phyloP scores from a whole-genome alignment of 2,113 vertebrate species.

The Pelusios castaneus region DNA sequence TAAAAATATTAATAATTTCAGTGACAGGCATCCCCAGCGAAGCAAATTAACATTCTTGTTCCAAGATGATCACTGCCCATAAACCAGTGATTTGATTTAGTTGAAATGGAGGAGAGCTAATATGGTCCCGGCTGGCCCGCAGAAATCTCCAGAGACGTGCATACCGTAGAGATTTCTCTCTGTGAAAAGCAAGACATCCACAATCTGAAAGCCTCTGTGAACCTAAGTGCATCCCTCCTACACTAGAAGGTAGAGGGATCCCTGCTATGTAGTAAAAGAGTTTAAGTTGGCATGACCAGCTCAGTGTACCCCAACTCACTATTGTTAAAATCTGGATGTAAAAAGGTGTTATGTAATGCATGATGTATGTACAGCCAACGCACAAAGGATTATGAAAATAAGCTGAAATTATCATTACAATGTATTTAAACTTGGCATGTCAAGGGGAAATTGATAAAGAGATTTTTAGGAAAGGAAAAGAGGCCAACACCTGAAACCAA shows the following conservation, averaged over 20 bases:
- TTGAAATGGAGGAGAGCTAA: neutral
- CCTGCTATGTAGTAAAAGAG: neutral
- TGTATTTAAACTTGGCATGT: neutral
- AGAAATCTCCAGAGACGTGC: conserved; percentile 46
- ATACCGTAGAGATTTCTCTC: conserved; percentile 36
- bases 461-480: neutral
- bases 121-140: neutral
- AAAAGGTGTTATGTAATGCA: neutral
- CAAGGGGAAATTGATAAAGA: neutral
- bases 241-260: neutral
- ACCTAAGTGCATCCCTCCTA: neutral
- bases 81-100: conserved; percentile 1
- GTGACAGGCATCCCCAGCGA: neutral
- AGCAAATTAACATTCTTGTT: conserved; percentile 52
- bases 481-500: neutral
- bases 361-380: neutral
- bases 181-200: conserved; percentile 38
- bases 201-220: conserved; percentile 29
- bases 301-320: neutral
- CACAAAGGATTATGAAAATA: neutral
- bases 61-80: conserved; percentile 23
- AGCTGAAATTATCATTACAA: neutral
- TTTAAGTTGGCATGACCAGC: neutral
- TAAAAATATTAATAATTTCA: conserved; percentile 4
- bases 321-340: neutral